phyloP scores from a whole-genome alignment of 2,797 vertebrate genomes.

The Natrix natrix region DNA sequence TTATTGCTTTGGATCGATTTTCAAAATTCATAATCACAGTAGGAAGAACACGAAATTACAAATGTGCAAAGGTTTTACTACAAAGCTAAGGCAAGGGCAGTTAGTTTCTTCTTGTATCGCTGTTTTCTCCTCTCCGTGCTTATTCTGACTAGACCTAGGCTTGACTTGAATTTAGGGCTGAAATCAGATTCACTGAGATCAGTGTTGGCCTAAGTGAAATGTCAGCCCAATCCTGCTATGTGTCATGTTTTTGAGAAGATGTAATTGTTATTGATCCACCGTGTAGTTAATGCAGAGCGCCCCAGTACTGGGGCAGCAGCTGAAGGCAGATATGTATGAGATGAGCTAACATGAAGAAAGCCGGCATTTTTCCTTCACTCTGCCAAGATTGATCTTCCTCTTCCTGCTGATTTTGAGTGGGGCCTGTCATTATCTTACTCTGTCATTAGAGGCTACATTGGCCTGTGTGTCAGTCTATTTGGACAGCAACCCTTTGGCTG shows the following conservation, averaged over 20 bases:
- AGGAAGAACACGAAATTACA: slow-evolving; percentile 86
- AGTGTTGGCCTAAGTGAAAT: slow-evolving; percentile 96
- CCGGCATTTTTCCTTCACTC: slow-evolving; percentile 93
- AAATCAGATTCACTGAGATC: slow-evolving; percentile 95
- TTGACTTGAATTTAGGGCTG: slow-evolving; percentile 87
- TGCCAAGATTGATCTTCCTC: slow-evolving; percentile 99
- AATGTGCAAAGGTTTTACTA: slow-evolving; percentile 86
- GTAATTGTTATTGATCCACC: slow-evolving; percentile 99
- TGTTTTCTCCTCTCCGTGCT: slow-evolving; percentile 72
- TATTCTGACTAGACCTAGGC: slow-evolving; percentile 85
- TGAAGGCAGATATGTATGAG: slow-evolving; percentile 86
- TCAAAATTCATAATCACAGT: slow-evolving; percentile 78
- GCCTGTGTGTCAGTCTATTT: slow-evolving; percentile 99
- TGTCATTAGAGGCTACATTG: slow-evolving; percentile 99
- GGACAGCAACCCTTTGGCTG: slow-evolving; percentile 99
- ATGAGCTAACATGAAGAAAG: slow-evolving; percentile 96
- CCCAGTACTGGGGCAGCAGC: slow-evolving; percentile 86
- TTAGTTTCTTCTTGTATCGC: slow-evolving; percentile 83
- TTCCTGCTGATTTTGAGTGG: slow-evolving; percentile 99
- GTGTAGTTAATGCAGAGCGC: slow-evolving; percentile 96
- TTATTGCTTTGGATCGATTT: slow-evolving; percentile 79
- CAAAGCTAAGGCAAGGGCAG: slow-evolving; percentile 79
- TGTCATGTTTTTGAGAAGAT: slow-evolving; percentile 98
- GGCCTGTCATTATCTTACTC: slow-evolving; percentile 99
- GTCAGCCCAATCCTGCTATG: slow-evolving; percentile 92